Evolutionary conservation across 1,140 invertebrate genomes (phyloP).

Genomic region (Drosophila sulfurigaster): DNA sequence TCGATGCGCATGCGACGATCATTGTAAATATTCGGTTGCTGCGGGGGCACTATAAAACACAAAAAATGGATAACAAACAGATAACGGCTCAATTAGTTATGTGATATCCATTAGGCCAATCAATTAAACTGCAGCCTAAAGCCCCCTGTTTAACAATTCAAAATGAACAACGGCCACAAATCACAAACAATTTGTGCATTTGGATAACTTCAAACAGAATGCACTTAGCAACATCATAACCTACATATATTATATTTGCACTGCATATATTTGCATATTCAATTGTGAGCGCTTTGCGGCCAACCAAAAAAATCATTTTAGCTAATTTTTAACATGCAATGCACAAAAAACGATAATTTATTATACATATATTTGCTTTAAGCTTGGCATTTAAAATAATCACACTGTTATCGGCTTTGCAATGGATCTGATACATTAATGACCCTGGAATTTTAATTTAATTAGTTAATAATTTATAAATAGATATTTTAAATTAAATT

Average conservation of each 20-base stretch:
- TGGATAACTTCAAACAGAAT: conserved; percentile 44
- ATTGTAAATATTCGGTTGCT: conserved; percentile 92
- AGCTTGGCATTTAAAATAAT: background rate
- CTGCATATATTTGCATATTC: conserved; percentile 51
- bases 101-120: conserved; percentile 30
- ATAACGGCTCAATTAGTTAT: conserved; percentile 21
- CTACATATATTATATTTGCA: conserved; percentile 19
- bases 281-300: conserved; percentile 69
- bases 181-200: conserved; percentile 63
- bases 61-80: background rate
- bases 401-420: background rate
- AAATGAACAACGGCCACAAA: conserved; percentile 48
- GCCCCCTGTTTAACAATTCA: conserved; percentile 9
- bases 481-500: background rate
- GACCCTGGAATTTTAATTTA: background rate
- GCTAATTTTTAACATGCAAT: conserved; percentile 65
- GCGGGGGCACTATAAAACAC: conserved; percentile 90
- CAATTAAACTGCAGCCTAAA: conserved; percentile 47
- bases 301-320: conserved; percentile 69
- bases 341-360: background rate
- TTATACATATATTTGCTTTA: background rate
- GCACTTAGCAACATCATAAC: background rate
- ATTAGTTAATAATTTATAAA: conserved; percentile 1
- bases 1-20: conserved; percentile 90
- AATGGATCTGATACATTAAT: background rate